Evolutionary conservation across 2,888 invertebrate genomes (phyloP), one percentile per base, ranked within the genome.

Genomic region (Troglohyphantes excavatus): DNA sequence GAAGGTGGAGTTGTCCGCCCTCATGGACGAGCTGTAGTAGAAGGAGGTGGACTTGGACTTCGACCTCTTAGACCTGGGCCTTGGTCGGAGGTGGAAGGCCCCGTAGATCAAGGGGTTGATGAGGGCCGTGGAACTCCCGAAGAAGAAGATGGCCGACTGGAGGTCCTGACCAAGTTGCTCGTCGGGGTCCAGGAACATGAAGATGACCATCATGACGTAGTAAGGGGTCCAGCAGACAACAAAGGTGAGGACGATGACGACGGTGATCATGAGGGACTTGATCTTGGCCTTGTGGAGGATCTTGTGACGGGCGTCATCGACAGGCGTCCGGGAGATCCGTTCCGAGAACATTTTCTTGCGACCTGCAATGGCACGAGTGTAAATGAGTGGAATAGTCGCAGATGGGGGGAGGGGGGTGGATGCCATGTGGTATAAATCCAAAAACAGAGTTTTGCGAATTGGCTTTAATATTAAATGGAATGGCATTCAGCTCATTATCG

Each of bases 21-120:
- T 29, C 11, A 82, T 61, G 1, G 88, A 68, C 9, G 43, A 63
- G 21, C 83, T 89, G 72, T 46, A 61, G 39, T 67, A 39, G 29
- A 68, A 73, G 6, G 83, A 70, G 29, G 72, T 84, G 11, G 76
- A 72, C 9, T 68, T 70, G 2, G 82, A 75, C 5, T 19, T 59
- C 0, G 75, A 0, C 5, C 26, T 70, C 23, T 78, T 73, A 5
- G 17, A 13, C 2, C 17, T 53, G 5, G 53, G n/a, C 53, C 79
- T 53, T 6, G 72, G 13, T n/a, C 96, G 96, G 91, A 97, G 94
- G 93, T 97, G 97, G 93, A 97, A 97, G 13, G 97, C 97, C 39
- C 97, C 97, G 92, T 97, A 97, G 92, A 97, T 97, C 75, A 97
- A 94, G 0, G 97, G 97, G 93, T 97, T 97, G 91, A 97, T 95